These are phyloP conservation scores for Chloebia gouldiae DNA, from an alignment of 2,113 vertebrate species.

Conservation along the genomic window DNA sequence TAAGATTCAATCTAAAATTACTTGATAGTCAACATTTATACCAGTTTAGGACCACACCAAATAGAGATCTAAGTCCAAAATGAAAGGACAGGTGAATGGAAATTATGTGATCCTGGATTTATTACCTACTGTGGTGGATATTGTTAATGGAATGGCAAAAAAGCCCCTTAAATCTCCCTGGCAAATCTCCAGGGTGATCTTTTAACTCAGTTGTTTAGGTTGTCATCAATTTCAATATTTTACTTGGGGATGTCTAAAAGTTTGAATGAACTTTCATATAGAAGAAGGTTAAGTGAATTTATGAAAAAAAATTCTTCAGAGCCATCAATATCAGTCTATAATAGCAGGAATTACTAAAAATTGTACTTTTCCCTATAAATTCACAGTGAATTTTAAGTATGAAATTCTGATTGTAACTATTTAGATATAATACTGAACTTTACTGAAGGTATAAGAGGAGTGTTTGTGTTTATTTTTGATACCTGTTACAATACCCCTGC, in stretches of 20 bases:
- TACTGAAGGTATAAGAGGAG: background rate
- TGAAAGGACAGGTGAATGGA: background rate
- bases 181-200: background rate
- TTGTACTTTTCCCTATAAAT: background rate
- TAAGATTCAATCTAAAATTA: background rate
- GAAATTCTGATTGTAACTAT: background rate
- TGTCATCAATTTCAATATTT: constrained; percentile 9
- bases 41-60: background rate
- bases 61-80: background rate
- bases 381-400: background rate
- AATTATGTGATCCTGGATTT: background rate
- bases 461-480: background rate
- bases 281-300: background rate
- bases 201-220: background rate
- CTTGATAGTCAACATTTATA: background rate
- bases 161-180: background rate
- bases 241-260: background rate
- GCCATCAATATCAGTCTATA: background rate
- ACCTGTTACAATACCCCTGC: background rate
- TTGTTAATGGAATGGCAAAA: background rate
- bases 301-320: background rate
- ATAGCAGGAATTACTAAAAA: background rate
- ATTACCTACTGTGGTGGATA: background rate
- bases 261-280: background rate
- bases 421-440: background rate